Percentiles rank a stretch among this genome's conserved stretches.
Conservation (phyloP, 2,797 vertebrate species). For the Coendou prehensilis region DNA sequence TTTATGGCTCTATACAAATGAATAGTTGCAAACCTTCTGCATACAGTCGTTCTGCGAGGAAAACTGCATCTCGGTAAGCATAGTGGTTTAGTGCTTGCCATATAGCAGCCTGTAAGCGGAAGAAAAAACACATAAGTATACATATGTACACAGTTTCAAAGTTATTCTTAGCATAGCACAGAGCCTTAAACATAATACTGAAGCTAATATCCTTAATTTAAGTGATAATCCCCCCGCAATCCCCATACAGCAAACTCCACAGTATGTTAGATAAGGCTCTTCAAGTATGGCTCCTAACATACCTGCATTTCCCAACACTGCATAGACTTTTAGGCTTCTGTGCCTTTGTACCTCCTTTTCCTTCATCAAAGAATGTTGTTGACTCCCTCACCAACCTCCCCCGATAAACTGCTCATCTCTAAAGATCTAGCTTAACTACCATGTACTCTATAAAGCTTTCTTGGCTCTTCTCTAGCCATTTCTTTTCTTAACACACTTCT, state of each 20-base stretch:
- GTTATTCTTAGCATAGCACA: background rate
- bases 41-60: constrained; percentile 97
- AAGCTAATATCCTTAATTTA: constrained; percentile 57
- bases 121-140: constrained; percentile 64
- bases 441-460: constrained; percentile 16
- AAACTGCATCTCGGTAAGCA: constrained; percentile 97
- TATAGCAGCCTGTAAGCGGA: constrained; percentile 95
- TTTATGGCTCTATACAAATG: constrained; percentile 9
- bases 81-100: constrained; percentile 99
- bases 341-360: constrained; percentile 32
- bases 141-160: background rate
- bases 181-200: constrained; percentile 1
- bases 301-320: constrained; percentile 4
- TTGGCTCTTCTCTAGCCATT: background rate
- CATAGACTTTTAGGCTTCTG: background rate
- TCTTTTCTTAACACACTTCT: background rate
- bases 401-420: background rate
- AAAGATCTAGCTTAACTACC: constrained; percentile 42
- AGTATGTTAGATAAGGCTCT: constrained; percentile 6
- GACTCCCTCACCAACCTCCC: background rate
- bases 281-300: background rate
- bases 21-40: constrained; percentile 94
- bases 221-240: constrained; percentile 44
- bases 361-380: background rate
- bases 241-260: constrained; percentile 11